Evolutionary conservation across 2,113 vertebrate species (phyloP), one percentile per base, ranked within the genome.

Genomic region (Pygoscelis adeliae): DNA sequence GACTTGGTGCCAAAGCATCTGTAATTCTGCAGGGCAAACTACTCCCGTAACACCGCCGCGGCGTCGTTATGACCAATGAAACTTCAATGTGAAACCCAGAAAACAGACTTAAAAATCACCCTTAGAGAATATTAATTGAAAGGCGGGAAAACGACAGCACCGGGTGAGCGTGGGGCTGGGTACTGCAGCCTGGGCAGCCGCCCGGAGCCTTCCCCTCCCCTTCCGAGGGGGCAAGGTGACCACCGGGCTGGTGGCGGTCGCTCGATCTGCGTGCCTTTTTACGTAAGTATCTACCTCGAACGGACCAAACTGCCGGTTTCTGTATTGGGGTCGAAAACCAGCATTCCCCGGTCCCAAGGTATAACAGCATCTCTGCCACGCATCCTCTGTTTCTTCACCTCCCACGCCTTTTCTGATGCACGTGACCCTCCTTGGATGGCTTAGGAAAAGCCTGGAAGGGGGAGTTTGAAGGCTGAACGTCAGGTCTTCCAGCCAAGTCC

Each of bases 11-110:
- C 32, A 15, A 59, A 72, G 59, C 44, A 34, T 6, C 62, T 63
- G 49, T 23, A 53, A 34, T 70, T 69, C 49, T 21, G 8, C 21
- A 30, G 61, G 34, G 27, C 38, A 46, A 42, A 63, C 34, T 38
- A 13, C 20, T 58, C 56, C 27, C 44, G 0, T 47, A 52, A 94
- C 90, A 78, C 13, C 0, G 0, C 89, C 15, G 8, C 2, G 2
- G 34, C 26, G 7, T 44, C 38, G 6, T 26, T 40, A 38, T 1
- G 7, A 36, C 42, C 25, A 8, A 36, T 5, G 4, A 36, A 89
- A 72, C 25, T 26, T 72, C 11, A 13, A 3, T 11, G 55, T 29
- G 26, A 73, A 87, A 47, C 20, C 9, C 59, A 78, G 63, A 42
- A 84, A 89, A 63, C 11, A 16, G 52, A 46, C 77, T 50, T 73